Evolutionary conservation across 1,140 invertebrate genomes (phyloP), one percentile per base, ranked within the genome.

Genomic region (Caenorhabditis latens): DNA sequence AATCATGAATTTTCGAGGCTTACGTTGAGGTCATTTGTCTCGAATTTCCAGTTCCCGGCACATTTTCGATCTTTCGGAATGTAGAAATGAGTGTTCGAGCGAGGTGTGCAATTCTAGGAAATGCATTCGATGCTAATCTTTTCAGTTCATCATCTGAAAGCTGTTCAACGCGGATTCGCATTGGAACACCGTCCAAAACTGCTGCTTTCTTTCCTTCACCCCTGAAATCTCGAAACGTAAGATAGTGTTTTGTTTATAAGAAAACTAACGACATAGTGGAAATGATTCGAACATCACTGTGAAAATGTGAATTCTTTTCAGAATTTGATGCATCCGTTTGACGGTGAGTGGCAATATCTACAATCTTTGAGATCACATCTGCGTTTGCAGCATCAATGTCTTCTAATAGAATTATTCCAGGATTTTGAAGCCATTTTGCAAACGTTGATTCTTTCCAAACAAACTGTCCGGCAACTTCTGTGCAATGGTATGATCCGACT

Each of bases 391-490:
- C 95, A 92, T 99, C 97, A 85, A 99, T 95, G 93, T 99, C 98
- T 94, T 99, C 98, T 57, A 99, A 93, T 0, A 99, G 93, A 63
- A 99, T 93, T 97, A 98, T 98, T 91, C 96, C 95, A 0, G 97
- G 97, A 91, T 95, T 94, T 87, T 95, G 94, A 7, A 99, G 95
- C 85, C 97, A 97, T 95, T 96, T 95, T 8, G 96, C 96, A 42
- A 98, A 93, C 83, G 96, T 95, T 61, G 98, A 98, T 9, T 97
- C 95, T 90, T 96, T 95, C 98, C 98, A 99, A 46, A 97, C 93
- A 94, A 99, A 99, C 93, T 99, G 96, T 55, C 98, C 98, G 6
- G 97, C 97, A 53, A 98, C 94, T 92, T 99, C 97, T 0, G 98
- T 98, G 92, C 98, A 99, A 89, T 95, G 94, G 93, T 99, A 99